These are phyloP conservation scores for Papilio machaon DNA, from an alignment of 1,140 invertebrate species.

Conservation along the genomic window DNA sequence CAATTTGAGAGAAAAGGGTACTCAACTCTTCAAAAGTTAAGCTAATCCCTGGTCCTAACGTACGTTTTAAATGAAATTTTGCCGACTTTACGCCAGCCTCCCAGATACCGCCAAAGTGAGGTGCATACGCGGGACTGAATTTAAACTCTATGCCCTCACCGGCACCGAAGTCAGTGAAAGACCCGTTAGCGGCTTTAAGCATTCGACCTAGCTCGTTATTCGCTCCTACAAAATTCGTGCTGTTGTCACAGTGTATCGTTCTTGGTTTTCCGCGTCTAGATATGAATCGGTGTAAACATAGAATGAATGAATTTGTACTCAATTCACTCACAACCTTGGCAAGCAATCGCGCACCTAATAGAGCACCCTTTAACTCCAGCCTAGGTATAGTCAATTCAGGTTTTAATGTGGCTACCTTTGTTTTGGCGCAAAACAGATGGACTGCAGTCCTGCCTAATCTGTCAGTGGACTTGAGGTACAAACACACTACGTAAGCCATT, in stretches of 20 bases:
- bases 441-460: not conserved
- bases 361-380: not conserved
- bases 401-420: conserved; percentile 17
- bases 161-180: not conserved
- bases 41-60: not conserved
- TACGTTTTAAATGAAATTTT: not conserved
- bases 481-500: not conserved
- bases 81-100: conserved; percentile 7
- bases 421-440: conserved; percentile 24
- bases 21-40: not conserved
- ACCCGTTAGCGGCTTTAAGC: not conserved
- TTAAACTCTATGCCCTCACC: not conserved
- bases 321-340: not conserved
- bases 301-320: too few relatives aligned
- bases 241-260: too few relatives aligned
- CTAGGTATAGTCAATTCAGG: conserved; percentile 9
- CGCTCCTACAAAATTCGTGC: too few relatives aligned
- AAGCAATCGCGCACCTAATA: conserved; percentile 14
- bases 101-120: not conserved
- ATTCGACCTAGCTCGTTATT: not conserved
- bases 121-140: not conserved
- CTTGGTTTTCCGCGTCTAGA: too few relatives aligned
- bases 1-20: not conserved
- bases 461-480: conserved; percentile 5
- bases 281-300: too few relatives aligned